Percentiles rank a stretch among this genome's conserved stretches.
These are phyloP conservation scores for Lytechinus pictus DNA, from an alignment of 35 echinoderm and acorn worm genomes.

Conservation along the genomic window DNA sequence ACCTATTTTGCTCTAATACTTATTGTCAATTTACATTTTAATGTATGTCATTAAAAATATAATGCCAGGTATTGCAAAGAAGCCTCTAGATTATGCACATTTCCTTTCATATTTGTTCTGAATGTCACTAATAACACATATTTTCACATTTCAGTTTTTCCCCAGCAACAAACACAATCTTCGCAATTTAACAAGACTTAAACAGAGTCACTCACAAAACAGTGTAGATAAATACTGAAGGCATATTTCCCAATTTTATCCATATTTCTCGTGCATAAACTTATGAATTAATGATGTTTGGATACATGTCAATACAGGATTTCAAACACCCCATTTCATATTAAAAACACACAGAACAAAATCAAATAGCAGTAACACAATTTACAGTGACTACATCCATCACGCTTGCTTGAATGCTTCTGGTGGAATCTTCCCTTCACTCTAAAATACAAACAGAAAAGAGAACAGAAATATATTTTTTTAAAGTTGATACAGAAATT, in stretches of 20 bases:
- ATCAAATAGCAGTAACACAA: neutral
- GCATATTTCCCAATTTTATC: neutral
- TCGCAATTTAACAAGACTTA: neutral
- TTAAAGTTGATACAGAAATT: neutral
- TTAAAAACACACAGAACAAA: neutral
- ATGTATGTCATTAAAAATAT: neutral
- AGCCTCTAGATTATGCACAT: neutral
- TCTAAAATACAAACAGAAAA: slow-evolving; percentile 6
- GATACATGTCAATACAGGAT: neutral
- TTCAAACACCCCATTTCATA: neutral
- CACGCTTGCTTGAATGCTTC: slow-evolving; percentile 44
- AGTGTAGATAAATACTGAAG: neutral
- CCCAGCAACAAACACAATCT: neutral
- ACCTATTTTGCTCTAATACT: neutral
- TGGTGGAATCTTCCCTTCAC: slow-evolving; percentile 24
- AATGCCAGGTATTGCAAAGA: neutral
- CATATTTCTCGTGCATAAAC: neutral
- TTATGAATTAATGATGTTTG: neutral
- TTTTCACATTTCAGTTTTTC: neutral
- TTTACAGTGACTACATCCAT: neutral
- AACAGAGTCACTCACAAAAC: neutral
- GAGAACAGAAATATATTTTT: neutral
- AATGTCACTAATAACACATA: neutral
- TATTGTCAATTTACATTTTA: neutral
- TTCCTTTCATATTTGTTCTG: slow-evolving; percentile 8